phyloP scores from a whole-genome alignment of 2,797 vertebrate species.

The Sciaenops ocellatus region DNA sequence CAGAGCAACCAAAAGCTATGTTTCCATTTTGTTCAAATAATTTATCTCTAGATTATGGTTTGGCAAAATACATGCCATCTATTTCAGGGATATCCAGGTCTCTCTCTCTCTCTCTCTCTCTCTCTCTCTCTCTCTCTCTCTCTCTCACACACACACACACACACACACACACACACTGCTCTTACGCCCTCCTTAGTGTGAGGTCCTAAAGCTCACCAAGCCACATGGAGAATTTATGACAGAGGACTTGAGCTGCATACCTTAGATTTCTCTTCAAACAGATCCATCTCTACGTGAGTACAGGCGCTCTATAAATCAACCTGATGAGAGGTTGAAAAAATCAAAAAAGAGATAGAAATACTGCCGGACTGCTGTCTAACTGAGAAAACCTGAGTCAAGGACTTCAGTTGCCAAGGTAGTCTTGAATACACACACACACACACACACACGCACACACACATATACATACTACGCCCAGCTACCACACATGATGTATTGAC shows the following conservation, averaged over 20 bases:
- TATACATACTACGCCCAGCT: not conserved
- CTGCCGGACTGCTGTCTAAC: constrained; percentile 12
- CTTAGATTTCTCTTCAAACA: constrained; percentile 80
- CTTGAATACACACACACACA: constrained; percentile 9
- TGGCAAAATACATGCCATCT: constrained; percentile 49
- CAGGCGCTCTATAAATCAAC: constrained; percentile 67
- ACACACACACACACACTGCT: too few relatives aligned
- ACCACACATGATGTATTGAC: constrained; percentile 5
- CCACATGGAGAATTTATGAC: constrained; percentile 78
- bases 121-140: constrained; percentile 13
- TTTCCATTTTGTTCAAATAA: constrained; percentile 59
- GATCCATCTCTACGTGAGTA: constrained; percentile 66
- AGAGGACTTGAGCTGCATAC: constrained; percentile 72
- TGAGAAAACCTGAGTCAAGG: constrained; percentile 39
- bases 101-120: constrained; percentile 20
- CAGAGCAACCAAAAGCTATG: constrained; percentile 34
- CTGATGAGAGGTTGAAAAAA: constrained; percentile 59
- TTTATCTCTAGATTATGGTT: constrained; percentile 60
- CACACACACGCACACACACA: constrained; percentile 12
- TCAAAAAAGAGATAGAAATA: constrained; percentile 43
- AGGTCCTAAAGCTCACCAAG: constrained; percentile 73
- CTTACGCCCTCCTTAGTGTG: constrained; percentile 68
- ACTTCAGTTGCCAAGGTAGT: constrained; percentile 17
- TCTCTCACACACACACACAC: too few relatives aligned
- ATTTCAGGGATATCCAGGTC: constrained; percentile 47